Base-by-base conservation (phyloP, 2,797 vertebrate genomes). In the Pseudochromis fuscus region DNA sequence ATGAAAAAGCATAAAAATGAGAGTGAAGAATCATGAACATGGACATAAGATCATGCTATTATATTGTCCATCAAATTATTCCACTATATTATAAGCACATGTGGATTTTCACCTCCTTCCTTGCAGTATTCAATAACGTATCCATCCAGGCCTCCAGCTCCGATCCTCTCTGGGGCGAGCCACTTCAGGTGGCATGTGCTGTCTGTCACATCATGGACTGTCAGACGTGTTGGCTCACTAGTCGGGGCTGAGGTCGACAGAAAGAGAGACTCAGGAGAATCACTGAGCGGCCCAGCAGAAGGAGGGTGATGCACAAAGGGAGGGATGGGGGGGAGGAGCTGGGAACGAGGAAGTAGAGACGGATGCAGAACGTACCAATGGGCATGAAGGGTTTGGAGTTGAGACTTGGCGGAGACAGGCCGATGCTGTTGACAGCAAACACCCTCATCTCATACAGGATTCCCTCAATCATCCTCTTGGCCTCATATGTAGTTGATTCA, bases 311-410 rank as follows among this genome's bases (percentile, higher is more conserved):
- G 38, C 35, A 33, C 27, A 50, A 37, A 55, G 5, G 35, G 49
- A 65, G 35, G 9, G 40, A 66, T 24, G 49, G n/a, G 23, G 49
- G n/a, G 23, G n/a, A 48, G 23, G 27, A 18, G 13, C 42, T 25
- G 18, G 30, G 67, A 72, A 72, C 38, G 28, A 67, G 15, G 1
- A 27, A 10, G 15, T 5, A 12, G 59, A 56, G 16, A 44, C 3
- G 24, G 30, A n/a, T 28, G 52, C 19, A 30, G 31, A 48, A 71
- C 81, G n/a, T 75, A 97, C 97, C 96, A 0, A 98, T 96, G 3
- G 97, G 97, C 96, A 97, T 97, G 91, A 98, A 98, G 50, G 97
- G 95, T 74, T 95, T 96, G 67, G 95, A 96, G 88, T 60, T 95
- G 66, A 92, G 75, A 75, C 96, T 97, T 19, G 96, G 96, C 73